Base-by-base conservation (phyloP, 37 sponge, comb jelly and placozoan species). In the Dysidea cf. avara region DNA sequence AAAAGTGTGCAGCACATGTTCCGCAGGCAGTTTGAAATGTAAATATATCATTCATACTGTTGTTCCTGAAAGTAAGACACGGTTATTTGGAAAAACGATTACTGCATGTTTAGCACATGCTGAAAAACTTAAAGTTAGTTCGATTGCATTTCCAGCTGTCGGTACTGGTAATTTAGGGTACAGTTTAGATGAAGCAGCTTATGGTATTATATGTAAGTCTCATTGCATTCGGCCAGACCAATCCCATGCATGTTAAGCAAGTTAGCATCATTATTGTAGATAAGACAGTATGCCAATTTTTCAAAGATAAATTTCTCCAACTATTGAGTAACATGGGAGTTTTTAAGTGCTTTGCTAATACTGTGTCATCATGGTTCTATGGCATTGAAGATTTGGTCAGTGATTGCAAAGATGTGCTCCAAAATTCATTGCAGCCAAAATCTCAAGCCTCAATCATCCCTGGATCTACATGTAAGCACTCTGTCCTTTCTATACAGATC, bases 81-180 rank as follows among this genome's bases (percentile, higher is more conserved):
- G 60, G 24, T 53, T 26, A 3, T 33, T 87, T 57, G 39, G 21
- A 26, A 52, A 71, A 40, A 48, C 66, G 9, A 50, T 87, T 22
- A 7, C 11, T 3, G 53, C 72, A 14, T 75, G 75, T 26, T 30
- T 87, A 9, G 24, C 81, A 21, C 36, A 37, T 52, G 78, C 83
- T 43, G 74, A 73, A 25, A 35, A 65, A 2, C 39, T 39, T 2
- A 63, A 49, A 18, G 56, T 55, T 29, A 59, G 39, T 5, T 87
- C 87, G 1, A 76, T 87, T 48, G 53, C 87, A 6, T 70, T 81
- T 28, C 82, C 87, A 38, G 87, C 77, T 26, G 69, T 87, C 55
- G 82, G 77, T 2, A 87, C 81, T 39, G 87, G 82, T 32, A 32
- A 18, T 24, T 35, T 69, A 40, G 59, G 59, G 14, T 76, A 48